A percentile compares a stretch with the other conserved stretches of the same genome.
Evolutionary conservation across 1,140 invertebrate genomes (phyloP).

Genomic region (Spodoptera frugiperda): DNA sequence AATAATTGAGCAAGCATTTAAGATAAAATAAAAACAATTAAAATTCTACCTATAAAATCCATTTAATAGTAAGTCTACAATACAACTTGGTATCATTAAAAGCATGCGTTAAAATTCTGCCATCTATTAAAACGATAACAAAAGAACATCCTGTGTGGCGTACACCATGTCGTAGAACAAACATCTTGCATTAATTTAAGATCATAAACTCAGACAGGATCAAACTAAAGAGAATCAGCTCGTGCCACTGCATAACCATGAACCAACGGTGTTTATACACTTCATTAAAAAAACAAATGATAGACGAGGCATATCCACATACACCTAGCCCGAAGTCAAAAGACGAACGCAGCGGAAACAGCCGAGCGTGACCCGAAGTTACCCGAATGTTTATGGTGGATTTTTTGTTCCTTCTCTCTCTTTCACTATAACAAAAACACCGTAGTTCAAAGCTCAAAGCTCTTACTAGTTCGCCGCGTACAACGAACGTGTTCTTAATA

Average conservation of each 20-base stretch:
- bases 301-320: slow-evolving; percentile 56
- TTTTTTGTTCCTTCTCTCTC: slow-evolving; percentile 74
- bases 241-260: slow-evolving; percentile 33
- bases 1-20: too few relatives aligned
- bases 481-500: slow-evolving; percentile 61
- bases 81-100: too few relatives aligned
- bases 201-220: neutral
- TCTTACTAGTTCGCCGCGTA: slow-evolving; percentile 64
- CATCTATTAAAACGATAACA: neutral
- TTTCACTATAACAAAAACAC: slow-evolving; percentile 72
- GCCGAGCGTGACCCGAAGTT: slow-evolving; percentile 68
- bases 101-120: neutral
- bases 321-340: slow-evolving; percentile 62
- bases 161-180: neutral
- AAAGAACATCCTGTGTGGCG: neutral
- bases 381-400: slow-evolving; percentile 76
- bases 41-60: too few relatives aligned
- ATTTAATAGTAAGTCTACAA: too few relatives aligned
- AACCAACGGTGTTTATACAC: neutral
- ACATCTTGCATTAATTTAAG: neutral
- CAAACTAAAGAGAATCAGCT: slow-evolving; percentile 11
- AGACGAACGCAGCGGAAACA: slow-evolving; percentile 64
- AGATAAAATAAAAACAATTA: too few relatives aligned
- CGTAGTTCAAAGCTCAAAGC: slow-evolving; percentile 63
- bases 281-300: slow-evolving; percentile 15